phyloP scores from a whole-genome alignment of 2,797 vertebrate species.

The Rhadinocentrus ornatus region DNA sequence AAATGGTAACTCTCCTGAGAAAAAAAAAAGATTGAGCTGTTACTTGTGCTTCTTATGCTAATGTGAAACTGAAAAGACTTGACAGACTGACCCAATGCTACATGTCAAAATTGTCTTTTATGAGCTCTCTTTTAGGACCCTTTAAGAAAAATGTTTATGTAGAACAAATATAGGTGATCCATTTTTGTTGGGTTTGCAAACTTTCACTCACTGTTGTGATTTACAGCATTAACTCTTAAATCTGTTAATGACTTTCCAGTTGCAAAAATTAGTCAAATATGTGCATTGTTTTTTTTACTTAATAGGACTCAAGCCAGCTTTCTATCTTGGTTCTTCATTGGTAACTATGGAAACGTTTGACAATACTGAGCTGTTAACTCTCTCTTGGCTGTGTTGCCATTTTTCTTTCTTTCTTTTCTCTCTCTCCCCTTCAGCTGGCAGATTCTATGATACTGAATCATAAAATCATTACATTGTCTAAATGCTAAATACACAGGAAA shows the following conservation, averaged over 20 bases:
- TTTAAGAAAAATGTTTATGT: background rate
- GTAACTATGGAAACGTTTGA: slow-evolving; percentile 54
- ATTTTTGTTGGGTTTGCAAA: background rate
- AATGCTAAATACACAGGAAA: background rate
- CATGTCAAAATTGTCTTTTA: background rate
- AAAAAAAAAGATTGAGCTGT: background rate
- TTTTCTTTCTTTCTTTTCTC: slow-evolving; percentile 28
- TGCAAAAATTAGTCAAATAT: background rate
- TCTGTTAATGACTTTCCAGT: background rate
- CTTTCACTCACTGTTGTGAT: background rate
- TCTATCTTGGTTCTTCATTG: slow-evolving; percentile 17
- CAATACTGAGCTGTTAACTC: slow-evolving; percentile 7
- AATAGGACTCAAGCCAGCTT: background rate
- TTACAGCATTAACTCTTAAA: background rate
- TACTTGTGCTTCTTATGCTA: background rate
- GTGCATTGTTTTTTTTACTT: background rate
- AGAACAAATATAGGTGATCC: background rate
- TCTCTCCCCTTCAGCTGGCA: slow-evolving; percentile 50
- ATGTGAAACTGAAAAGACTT: background rate
- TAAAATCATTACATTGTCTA: slow-evolving; percentile 16
- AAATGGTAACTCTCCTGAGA: slow-evolving; percentile 87
- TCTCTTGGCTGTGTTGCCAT: slow-evolving; percentile 13
- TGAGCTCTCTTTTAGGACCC: background rate
- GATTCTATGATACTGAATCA: slow-evolving; percentile 34
- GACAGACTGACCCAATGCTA: background rate